A percentile compares a stretch with the other conserved stretches of the same genome.
These are phyloP conservation scores for Gnatocerus cornutus DNA, from an alignment of 2,888 invertebrate species.

Conservation along the genomic window DNA sequence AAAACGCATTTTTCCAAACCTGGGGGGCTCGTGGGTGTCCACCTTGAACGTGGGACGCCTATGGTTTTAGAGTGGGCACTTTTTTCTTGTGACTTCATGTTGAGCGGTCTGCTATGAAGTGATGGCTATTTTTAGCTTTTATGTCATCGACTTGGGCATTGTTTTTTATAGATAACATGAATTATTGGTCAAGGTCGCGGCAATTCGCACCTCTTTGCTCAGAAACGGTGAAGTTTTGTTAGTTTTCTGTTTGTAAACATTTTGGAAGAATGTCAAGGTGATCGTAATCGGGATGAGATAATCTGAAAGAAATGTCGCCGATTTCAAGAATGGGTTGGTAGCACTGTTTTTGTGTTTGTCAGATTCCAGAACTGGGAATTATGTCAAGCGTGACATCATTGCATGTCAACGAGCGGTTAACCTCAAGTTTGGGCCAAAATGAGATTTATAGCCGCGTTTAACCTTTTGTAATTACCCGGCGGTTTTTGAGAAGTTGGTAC, in stretches of 20 bases:
- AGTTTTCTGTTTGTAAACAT: slow-evolving; percentile 23
- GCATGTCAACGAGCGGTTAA: too few species aligned
- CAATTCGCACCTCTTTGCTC: slow-evolving; percentile 36
- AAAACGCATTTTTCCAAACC: slow-evolving; percentile 16
- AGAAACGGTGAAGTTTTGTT: background rate
- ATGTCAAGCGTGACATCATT: too few species aligned
- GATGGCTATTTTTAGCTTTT: slow-evolving; percentile 7
- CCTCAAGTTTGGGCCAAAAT: too few species aligned
- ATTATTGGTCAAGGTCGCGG: slow-evolving; percentile 42
- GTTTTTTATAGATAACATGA: slow-evolving; percentile 8
- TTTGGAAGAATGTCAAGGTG: slow-evolving; percentile 34
- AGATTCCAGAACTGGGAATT: too few species aligned
- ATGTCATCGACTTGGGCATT: background rate
- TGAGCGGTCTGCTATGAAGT: too few species aligned
- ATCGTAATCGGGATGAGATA: slow-evolving; percentile 21
- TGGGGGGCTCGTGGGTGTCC: slow-evolving; percentile 1
- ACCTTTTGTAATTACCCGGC: too few species aligned
- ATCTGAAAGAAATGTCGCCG: slow-evolving; percentile 3
- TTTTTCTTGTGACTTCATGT: background rate
- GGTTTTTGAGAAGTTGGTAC: too few species aligned
- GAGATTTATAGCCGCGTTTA: too few species aligned
- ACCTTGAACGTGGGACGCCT: too few species aligned
- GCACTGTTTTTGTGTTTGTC: too few species aligned
- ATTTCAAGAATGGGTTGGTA: too few species aligned
- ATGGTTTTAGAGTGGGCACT: too few species aligned